phyloP scores from a whole-genome alignment of 2,113 vertebrate genomes.

The Petroica traversi region DNA sequence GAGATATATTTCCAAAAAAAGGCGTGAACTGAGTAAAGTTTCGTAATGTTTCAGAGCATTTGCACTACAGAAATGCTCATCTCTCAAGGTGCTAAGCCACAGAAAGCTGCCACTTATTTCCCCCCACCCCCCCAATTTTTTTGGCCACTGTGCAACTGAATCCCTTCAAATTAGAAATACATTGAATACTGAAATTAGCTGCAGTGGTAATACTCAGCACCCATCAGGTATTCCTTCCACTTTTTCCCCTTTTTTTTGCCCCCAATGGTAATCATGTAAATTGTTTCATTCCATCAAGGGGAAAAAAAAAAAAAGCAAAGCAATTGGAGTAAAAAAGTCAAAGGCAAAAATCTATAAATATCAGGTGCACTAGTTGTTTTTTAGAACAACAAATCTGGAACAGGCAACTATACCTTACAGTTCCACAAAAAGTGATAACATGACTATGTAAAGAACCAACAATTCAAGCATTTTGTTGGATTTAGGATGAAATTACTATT shows the following conservation, averaged over 20 bases:
- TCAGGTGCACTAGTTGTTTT: background rate
- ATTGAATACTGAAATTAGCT: background rate
- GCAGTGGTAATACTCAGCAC: background rate
- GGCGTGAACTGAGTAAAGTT: background rate
- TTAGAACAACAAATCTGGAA: background rate
- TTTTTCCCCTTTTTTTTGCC: no score
- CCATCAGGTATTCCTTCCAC: background rate
- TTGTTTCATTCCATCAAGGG: background rate
- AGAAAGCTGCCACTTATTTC: background rate
- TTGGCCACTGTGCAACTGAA: background rate
- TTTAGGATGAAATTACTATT: background rate
- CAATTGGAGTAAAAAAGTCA: background rate
- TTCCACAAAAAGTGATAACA: background rate
- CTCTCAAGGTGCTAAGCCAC: background rate
- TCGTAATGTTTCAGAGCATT: background rate
- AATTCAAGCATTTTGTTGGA: background rate
- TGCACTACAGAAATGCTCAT: background rate
- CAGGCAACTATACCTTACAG: fast-evolving
- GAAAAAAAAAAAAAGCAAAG: background rate
- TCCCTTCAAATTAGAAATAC: background rate
- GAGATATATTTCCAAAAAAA: background rate
- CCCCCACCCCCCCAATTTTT: background rate
- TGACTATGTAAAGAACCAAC: background rate
- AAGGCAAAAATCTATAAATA: background rate
- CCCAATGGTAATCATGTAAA: background rate